A percentile compares a stretch with the other conserved stretches of the same genome.
These are phyloP conservation scores for Zygogramma bicolorata DNA, from an alignment of 2,888 invertebrate genomes.

Conservation along the genomic window DNA sequence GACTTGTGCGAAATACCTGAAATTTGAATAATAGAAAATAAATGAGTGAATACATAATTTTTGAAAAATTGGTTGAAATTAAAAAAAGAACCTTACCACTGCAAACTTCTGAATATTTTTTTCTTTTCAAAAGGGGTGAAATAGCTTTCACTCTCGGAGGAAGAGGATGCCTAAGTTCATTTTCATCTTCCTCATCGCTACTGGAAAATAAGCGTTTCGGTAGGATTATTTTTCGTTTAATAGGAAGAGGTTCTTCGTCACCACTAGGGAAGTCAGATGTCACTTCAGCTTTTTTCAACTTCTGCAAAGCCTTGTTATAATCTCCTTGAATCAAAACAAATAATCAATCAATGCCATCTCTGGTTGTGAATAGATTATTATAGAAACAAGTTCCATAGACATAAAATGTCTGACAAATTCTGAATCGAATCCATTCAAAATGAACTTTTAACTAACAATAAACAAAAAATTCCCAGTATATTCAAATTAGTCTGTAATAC, in stretches of 20 bases:
- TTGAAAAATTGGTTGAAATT: not conserved
- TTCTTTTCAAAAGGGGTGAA: conserved; percentile 7
- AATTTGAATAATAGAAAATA: not conserved
- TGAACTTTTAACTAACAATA: not conserved
- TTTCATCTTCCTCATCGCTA: conserved; percentile 8
- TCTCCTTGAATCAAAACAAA: conserved; percentile 2
- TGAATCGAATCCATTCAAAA: not conserved
- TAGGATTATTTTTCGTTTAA: not conserved
- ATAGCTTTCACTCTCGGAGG: not conserved
- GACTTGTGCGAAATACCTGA: too few species aligned
- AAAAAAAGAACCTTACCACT: not conserved
- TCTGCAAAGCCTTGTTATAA: conserved; percentile 8
- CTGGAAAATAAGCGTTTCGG: not conserved
- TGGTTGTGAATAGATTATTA: not conserved
- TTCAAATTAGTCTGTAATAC: not conserved
- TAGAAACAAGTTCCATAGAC: not conserved
- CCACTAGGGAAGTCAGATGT: conserved; percentile 6
- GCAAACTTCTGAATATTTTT: not conserved
- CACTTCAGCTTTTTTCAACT: not conserved
- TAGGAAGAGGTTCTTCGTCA: conserved; percentile 4
- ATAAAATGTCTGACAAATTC: not conserved
- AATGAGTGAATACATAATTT: not conserved
- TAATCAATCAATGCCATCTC: not conserved
- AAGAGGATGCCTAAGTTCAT: not conserved
- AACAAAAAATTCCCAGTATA: not conserved